phyloP scores from a whole-genome alignment of 2,888 invertebrate species.

The Lacanobia wlatinum region DNA sequence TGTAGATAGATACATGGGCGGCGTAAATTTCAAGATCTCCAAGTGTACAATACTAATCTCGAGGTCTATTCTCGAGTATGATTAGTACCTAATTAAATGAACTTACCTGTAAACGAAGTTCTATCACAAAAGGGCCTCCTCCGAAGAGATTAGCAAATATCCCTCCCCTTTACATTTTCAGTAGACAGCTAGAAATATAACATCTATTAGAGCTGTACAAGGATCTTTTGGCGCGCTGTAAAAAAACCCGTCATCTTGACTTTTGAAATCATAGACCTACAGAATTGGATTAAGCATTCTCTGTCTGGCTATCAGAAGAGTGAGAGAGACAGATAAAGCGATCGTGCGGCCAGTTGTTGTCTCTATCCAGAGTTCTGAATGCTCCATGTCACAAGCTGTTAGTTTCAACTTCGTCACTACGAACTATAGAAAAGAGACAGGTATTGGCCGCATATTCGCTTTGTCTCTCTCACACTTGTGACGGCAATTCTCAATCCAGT shows the following conservation, averaged over 20 bases:
- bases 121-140: not conserved
- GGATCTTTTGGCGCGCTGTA: conserved; percentile 1
- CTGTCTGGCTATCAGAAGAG: not conserved
- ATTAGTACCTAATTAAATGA: not conserved
- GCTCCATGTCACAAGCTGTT: not conserved
- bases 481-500: not conserved
- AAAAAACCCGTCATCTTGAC: not conserved
- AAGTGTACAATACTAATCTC: not conserved
- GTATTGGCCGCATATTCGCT: not conserved
- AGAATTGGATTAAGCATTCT: not conserved
- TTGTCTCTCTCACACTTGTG: not conserved
- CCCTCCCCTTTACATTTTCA: not conserved
- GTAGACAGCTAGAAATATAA: conserved; percentile 9
- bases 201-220: conserved; percentile 1
- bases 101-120: not conserved
- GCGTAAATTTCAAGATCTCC: not conserved
- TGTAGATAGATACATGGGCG: no score
- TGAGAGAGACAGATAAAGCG: not conserved
- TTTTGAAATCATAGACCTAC: not conserved
- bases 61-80: not conserved
- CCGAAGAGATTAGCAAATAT: conserved; percentile 6
- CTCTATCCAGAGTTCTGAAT: not conserved
- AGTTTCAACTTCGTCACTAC: not conserved
- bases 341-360: not conserved
- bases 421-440: not conserved